Evolutionary conservation across 2,888 invertebrate genomes (phyloP), one percentile per base, ranked within the genome.

Genomic region (Lasioglossum morio): DNA sequence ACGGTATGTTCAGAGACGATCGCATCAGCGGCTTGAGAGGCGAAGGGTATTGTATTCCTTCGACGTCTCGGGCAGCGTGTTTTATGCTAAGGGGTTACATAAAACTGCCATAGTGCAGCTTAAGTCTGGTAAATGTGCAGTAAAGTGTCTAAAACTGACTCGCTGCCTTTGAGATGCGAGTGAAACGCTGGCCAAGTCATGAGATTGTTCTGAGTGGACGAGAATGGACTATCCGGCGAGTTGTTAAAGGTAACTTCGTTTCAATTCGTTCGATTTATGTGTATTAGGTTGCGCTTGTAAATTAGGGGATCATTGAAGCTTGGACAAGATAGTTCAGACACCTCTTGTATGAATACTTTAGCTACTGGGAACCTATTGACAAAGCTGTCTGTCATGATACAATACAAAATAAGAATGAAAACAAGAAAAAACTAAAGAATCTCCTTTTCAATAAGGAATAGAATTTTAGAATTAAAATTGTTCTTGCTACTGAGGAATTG

Each of bases 101-200:
- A 63, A 63, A 63, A 30, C 63, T 63, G 63, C 30, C 30, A 63
- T 63, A 63, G 30, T 30, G 63, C 63, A 63, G 63, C 16, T 30
- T 30, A 63, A 63, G 63, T 63, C 63, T 63, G 63, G 63, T 27
- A 63, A 63, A 63, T 7, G 63, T 16, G 63, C 63, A 63, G 63
- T 63, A 63, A 63, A 63, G 30, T 63, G 30, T 63, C 63, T 63
- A 63, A 63, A 63, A 63, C 63, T 30, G 63, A 30, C 63, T 27
- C 16, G 27, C 16, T 7, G 27, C 30, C 30, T 63, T 63, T 16
- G 30, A 63, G 63, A 5, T 7, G 30, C 16, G 5, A 27, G 63
- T 30, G 16, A 30, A 63, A 63, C 16, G 30, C 63, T 63, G 63
- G 7, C n/a, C n/a, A 30, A 30, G 16, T 30, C 63, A 16, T 16